phyloP scores from a whole-genome alignment of 2,797 vertebrate species.

The Xenopus petersii region DNA sequence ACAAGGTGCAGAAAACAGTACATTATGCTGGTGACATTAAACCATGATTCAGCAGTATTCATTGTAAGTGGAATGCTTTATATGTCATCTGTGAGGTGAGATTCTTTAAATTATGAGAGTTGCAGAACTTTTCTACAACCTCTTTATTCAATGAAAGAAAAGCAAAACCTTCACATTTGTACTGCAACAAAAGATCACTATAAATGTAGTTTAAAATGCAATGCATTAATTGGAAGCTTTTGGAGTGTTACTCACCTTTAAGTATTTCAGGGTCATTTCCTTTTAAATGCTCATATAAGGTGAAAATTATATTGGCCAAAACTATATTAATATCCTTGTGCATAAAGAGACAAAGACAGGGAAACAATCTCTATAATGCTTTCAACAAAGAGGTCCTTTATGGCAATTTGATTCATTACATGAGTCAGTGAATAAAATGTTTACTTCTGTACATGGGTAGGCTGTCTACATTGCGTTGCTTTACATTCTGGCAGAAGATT shows the following conservation, averaged over 20 bases:
- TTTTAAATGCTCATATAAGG: constrained; percentile 14
- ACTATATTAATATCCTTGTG: constrained; percentile 8
- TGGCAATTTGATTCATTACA: constrained; percentile 7
- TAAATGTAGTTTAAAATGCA: constrained; percentile 20
- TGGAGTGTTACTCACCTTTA: constrained; percentile 20
- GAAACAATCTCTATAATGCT: constrained; percentile 9
- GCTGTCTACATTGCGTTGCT: no score
- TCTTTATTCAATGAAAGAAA: constrained; percentile 6
- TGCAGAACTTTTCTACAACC: constrained; percentile 9
- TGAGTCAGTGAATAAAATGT: constrained; percentile 8
- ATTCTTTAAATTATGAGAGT: constrained; percentile 5
- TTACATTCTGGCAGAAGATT: no score
- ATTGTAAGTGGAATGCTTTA: constrained; percentile 7
- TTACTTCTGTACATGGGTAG: no score
- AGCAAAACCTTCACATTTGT: constrained; percentile 29
- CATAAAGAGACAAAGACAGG: constrained; percentile 1
- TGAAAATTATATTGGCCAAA: constrained; percentile 28
- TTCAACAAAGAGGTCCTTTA: background rate
- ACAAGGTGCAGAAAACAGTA: no score
- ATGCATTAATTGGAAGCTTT: constrained; percentile 25
- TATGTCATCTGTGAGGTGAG: constrained; percentile 1
- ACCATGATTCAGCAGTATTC: background rate
- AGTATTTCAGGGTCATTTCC: constrained; percentile 27
- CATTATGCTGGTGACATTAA: no score
- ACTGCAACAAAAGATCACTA: constrained; percentile 14